Base-by-base conservation (phyloP, 2,797 vertebrate species). In the Rhinella marina region DNA sequence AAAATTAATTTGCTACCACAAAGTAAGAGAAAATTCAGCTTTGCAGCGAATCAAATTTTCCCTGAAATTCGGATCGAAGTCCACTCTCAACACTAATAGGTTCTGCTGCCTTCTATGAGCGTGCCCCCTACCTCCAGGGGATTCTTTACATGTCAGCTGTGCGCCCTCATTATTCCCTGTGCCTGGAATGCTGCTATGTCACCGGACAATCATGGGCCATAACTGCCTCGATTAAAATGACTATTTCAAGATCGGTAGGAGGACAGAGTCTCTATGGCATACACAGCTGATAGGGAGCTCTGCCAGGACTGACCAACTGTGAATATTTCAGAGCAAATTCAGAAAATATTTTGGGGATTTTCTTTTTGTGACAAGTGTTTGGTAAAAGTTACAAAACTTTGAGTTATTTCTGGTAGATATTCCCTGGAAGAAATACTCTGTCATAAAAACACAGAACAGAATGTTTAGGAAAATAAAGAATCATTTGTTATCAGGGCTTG, bases 221-320 rank as follows among this genome's bases (percentile, higher is more conserved):
- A 17, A 50, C 62, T 27, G n/a, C 41, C 17, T 52, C 32, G 21
- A 82, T 68, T 68, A 82, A 25, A 25, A 23, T 1, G 81, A 82
- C 41, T 82, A 29, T 82, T 82, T 54, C 81, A 52, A 66, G 81
- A 27, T 52, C 48, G n/a, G n/a, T 82, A 54, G 79, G 62, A 82
- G 80, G 80, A 50, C 48, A 82, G 21, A 64, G 13, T 25, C 59
- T 14, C 80, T 10, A 6, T 23, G 12, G 4, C 54, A 84, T n/a
- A 56, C 82, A 84, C 82, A 84, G 82, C 82, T 73, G 82, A 84
- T 84, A 32, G 19, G 52, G 73, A 56, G 13, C 82, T 8, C 23
- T 84, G 82, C 82, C 82, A 84, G 68, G 21, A 54, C 2, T 72
- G 52, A 73, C 82, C 82, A 84, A 73, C 82, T 84, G 82, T 72